These are phyloP conservation scores for Aricia artaxerxes DNA, from an alignment of 2,888 invertebrate genomes.

Conservation along the genomic window DNA sequence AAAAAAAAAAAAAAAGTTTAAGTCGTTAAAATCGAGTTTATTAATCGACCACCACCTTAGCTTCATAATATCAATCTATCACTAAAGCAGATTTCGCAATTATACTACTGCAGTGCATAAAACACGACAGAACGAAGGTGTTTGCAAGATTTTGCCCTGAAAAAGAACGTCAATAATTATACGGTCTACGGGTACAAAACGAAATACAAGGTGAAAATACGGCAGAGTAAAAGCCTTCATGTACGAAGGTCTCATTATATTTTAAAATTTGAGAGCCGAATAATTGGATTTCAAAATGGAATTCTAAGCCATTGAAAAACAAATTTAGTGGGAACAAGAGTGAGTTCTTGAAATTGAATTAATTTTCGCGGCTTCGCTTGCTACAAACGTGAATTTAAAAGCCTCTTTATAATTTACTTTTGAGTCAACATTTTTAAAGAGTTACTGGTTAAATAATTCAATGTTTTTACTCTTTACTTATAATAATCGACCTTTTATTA, in stretches of 20 bases:
- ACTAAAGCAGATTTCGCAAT: not conserved
- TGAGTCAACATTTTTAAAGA: not conserved
- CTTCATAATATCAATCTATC: not conserved
- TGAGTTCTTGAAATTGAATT: conserved; percentile 34
- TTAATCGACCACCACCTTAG: not conserved
- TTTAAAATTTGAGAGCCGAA: conserved; percentile 40
- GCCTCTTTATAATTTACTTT: not conserved
- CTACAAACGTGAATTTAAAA: conserved; percentile 4
- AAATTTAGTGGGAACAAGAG: conserved; percentile 36
- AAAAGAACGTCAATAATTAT: not conserved
- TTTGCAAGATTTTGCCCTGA: not conserved
- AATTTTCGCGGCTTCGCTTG: conserved; percentile 33
- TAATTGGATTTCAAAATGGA: conserved; percentile 43
- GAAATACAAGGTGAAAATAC: conserved; percentile 16
- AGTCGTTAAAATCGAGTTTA: no score
- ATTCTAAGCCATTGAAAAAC: conserved; percentile 42
- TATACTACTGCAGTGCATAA: not conserved
- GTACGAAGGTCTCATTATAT: conserved; percentile 39
- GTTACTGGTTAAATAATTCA: not conserved
- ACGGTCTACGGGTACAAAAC: not conserved
- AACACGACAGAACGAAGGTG: not conserved
- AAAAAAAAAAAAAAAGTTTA: no score
- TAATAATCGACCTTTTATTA: not conserved
- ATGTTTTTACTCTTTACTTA: not conserved
- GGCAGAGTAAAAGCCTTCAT: conserved; percentile 4